These are phyloP conservation scores for Caradrina kadenii DNA, from an alignment of 2,888 invertebrate species.

Conservation along the genomic window DNA sequence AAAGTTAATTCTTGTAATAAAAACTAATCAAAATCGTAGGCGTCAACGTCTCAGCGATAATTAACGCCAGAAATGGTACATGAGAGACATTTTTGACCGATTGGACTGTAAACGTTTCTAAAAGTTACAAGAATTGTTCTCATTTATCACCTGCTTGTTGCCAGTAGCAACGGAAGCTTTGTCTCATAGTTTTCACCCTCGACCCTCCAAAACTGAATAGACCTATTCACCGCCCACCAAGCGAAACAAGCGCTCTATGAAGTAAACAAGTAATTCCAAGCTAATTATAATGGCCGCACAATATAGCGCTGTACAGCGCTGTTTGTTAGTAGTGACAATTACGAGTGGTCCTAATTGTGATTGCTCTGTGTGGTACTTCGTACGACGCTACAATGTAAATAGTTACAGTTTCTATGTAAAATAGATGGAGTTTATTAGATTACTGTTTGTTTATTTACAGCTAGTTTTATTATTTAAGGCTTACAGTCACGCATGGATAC, in stretches of 20 bases:
- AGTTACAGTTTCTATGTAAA: conserved; percentile 9
- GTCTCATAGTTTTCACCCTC: neutral
- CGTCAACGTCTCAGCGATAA: too few relatives aligned
- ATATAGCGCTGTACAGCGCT: conserved; percentile 5
- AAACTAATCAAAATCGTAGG: too few relatives aligned
- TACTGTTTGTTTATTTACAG: conserved; percentile 13
- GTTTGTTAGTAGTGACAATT: conserved; percentile 14
- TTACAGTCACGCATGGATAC: too few relatives aligned
- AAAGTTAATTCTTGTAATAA: too few relatives aligned
- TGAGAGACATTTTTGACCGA: too few relatives aligned
- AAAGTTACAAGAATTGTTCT: too few relatives aligned
- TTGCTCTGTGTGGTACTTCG: conserved; percentile 7
- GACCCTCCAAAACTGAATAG: neutral
- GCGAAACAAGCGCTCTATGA: neutral
- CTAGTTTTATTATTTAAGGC: neutral
- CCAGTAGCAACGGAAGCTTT: too few relatives aligned
- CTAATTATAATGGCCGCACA: conserved; percentile 18
- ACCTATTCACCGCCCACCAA: neutral
- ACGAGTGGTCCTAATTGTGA: conserved; percentile 24
- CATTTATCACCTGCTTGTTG: too few relatives aligned
- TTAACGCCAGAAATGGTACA: too few relatives aligned
- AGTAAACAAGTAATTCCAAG: conserved; percentile 20
- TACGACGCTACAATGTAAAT: neutral
- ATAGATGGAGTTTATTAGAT: conserved; percentile 14
- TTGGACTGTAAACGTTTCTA: too few relatives aligned